Evolutionary conservation across 1,140 invertebrate genomes (phyloP), one percentile per base, ranked within the genome.

Genomic region (Epicauta chinensis): DNA sequence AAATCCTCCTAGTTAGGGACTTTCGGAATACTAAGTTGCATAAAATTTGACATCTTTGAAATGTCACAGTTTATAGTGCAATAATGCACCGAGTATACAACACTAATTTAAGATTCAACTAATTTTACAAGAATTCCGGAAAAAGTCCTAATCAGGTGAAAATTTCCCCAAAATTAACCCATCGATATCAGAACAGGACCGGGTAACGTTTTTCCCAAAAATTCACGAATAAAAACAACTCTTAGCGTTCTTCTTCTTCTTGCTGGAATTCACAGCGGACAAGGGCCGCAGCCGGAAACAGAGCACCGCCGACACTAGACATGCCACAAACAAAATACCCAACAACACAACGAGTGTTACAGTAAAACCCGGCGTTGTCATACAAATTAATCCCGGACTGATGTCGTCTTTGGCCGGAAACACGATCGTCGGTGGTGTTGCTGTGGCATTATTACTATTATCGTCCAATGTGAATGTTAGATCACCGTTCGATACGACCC

Each of bases 301-400:
- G 2, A 93, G 76, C 56, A 92, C 87, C 1, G 86, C 84, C 15
- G 90, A 93, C 32, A 92, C 75, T 9, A 91, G 73, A 64, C 88
- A 93, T 2, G 90, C 91, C 36, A 84, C 82, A 14, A 93, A 71
- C 39, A 94, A 72, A 36, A 92, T 84, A 37, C 80, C 82, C 17
- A 93, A 73, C 2, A 94, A 75, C 10, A 93, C 77, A 29, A 91
- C 79, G 6, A 94, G 74, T 6, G 89, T 89, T 4, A 89, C 84
- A 30, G 89, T 85, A 67, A 94, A 93, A 0, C 89, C 88, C 10
- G 89, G 86, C 2, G 89, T 91, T 1, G 91, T 93, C 88, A 95
- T 93, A 69, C 91, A 95, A 47, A 95, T 91, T 55, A 91, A 74
- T 12, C 81, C 81, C 10, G 62, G 37, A 4, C 67, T 56, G 14